Evolutionary conservation across 1,140 invertebrate species (phyloP), one percentile per base, ranked within the genome.

Genomic region (Macrobrachium rosenbergii): DNA sequence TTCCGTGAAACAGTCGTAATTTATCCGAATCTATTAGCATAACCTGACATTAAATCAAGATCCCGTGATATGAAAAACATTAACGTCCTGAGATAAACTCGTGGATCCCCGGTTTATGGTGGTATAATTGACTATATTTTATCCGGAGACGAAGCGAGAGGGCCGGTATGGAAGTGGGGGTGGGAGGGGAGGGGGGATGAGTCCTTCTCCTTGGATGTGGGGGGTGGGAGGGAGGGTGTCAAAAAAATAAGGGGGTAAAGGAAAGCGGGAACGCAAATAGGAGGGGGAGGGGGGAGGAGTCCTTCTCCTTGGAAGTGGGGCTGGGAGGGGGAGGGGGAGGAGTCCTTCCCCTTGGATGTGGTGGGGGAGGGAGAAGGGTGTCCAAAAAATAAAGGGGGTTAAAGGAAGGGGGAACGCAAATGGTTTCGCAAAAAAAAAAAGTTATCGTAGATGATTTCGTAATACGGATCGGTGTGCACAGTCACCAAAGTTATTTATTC

Each of bases 121-220:
- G 83, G 77, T 64, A 80, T 86, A 86, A 86, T 86, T 86, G 83
- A 86, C 83, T 86, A 86, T 86, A 86, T 86, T 86, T 86, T 86
- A 86, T 77, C 76, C 62, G 21, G 83, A 86, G 83, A 86, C 83
- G 83, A 86, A 77, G 83, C 83, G 64, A 59, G 82, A 45, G 43
- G 23, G 58, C 23, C 28, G 60, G 62, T 52, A n/a, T 17, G 21
- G 77, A 23, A 1, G 58, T 5, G 1, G 5, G 21, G 0, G 14
- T 0, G n/a, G 77, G 77, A 58, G 0, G 5, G 19, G n/a, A 14
- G 45, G 19, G 45, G 16, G 11, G 58, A 10, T 1, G 11, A 21
- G 21, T 12, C 11, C 11, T 12, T 37, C 6, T 12, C 11, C 11
- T 12, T 19, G 23, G 77, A 63, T 45, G n/a, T 14, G 10, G 21